A percentile compares a stretch with the other conserved stretches of the same genome.
Conservation (phyloP, 2,113 vertebrate species). For the Phyllopteryx taeniolatus region DNA sequence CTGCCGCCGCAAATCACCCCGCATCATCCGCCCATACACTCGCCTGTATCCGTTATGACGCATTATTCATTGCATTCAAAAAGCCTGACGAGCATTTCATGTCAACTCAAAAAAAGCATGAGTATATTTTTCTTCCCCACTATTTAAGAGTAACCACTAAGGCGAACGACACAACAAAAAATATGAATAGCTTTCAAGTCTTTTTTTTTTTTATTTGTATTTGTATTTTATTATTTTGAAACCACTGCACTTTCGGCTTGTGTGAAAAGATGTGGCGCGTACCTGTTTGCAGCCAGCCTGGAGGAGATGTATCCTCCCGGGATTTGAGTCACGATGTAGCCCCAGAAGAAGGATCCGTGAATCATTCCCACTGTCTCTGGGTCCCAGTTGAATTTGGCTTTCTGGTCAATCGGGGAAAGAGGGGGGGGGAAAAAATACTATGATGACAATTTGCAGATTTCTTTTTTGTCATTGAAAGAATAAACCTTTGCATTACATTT, state of each 20-base stretch:
- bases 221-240: too few relatives aligned
- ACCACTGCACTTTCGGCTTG: neutral
- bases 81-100: neutral
- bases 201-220: neutral
- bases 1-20: conserved; percentile 6
- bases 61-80: neutral
- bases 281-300: conserved; percentile 97
- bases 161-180: neutral
- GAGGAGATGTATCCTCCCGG: conserved; percentile 96
- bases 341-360: conserved; percentile 98
- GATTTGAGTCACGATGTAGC: conserved; percentile 98
- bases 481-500: neutral
- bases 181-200: neutral
- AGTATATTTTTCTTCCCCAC: too few relatives aligned
- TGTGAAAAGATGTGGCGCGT: conserved; percentile 30
- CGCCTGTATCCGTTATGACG: neutral
- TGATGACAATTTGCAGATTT: neutral
- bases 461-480: neutral
- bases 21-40: too few relatives aligned
- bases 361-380: conserved; percentile 96
- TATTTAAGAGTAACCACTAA: too few relatives aligned
- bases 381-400: conserved; percentile 98
- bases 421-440: neutral
- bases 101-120: too few relatives aligned
- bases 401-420: conserved; percentile 65